phyloP scores from a whole-genome alignment of 2,113 vertebrate genomes.

The Aplodontia rufa region DNA sequence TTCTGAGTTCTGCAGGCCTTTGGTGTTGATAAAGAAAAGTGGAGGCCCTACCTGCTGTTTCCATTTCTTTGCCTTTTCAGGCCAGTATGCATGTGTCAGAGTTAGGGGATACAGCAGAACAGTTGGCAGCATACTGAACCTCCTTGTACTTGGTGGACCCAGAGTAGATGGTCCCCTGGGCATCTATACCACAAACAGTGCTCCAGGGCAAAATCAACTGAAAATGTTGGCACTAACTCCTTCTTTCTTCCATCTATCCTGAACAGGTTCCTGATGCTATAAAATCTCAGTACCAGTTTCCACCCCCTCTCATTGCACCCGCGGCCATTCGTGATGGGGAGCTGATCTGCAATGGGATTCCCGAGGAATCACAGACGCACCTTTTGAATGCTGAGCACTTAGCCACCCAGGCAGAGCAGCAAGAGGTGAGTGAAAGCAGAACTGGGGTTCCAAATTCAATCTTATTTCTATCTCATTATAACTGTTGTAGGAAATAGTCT shows the following conservation, averaged over 20 bases:
- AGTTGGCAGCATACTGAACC: not conserved
- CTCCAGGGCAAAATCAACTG: not conserved
- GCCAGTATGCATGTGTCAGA: not conserved
- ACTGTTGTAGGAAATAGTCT: constrained; percentile 19
- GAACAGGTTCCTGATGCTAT: constrained; percentile 96
- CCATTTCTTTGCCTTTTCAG: constrained; percentile 18
- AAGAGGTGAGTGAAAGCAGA: constrained; percentile 90
- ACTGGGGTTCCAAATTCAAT: constrained; percentile 31
- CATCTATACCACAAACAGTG: not conserved
- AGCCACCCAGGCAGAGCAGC: constrained; percentile 94
- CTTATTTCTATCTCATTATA: constrained; percentile 15
- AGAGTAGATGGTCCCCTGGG: not conserved
- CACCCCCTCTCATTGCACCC: constrained; percentile 90
- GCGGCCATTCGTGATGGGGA: constrained; percentile 95
- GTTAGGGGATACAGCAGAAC: not conserved
- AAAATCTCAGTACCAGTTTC: constrained; percentile 96
- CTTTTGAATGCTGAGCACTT: constrained; percentile 90
- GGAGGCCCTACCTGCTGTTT: not conserved
- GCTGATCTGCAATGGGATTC: constrained; percentile 93
- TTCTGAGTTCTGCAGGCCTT: constrained; percentile 6
- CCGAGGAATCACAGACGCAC: constrained; percentile 88
- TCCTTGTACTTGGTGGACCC: not conserved
- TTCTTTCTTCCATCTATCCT: constrained; percentile 57
- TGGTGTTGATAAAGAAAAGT: constrained; percentile 41
- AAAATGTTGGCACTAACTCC: constrained; percentile 16